phyloP scores from a whole-genome alignment of 2,888 invertebrate species.

The Heliothis peltigera region DNA sequence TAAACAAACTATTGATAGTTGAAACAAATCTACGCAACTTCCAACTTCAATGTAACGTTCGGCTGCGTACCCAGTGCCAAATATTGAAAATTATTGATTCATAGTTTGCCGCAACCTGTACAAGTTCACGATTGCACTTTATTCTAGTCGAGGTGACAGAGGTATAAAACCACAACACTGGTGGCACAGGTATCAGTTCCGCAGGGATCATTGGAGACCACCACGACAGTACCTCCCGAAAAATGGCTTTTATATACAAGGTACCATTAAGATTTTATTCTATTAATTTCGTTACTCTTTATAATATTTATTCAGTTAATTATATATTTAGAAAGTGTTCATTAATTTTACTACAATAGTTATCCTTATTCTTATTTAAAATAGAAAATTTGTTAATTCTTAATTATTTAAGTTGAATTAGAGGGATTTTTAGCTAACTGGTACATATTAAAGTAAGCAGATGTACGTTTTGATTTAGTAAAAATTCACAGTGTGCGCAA shows the following conservation, averaged over 20 bases:
- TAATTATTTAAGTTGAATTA: too few relatives aligned
- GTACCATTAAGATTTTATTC: constrained; percentile 66
- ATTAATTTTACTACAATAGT: neutral
- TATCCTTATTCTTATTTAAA: neutral
- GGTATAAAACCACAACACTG: constrained; percentile 84
- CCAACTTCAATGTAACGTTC: constrained; percentile 74
- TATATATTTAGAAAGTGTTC: neutral
- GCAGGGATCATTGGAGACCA: constrained; percentile 72
- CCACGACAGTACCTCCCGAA: constrained; percentile 58
- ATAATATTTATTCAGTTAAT: neutral
- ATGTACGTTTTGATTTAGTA: too few relatives aligned
- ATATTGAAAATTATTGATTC: constrained; percentile 88
- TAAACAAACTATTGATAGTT: constrained; percentile 55
- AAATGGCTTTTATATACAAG: constrained; percentile 84
- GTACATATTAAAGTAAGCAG: too few relatives aligned
- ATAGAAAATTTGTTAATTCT: too few relatives aligned
- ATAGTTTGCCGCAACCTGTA: constrained; percentile 85
- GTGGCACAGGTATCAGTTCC: constrained; percentile 76
- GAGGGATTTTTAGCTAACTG: too few relatives aligned
- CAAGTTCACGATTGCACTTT: constrained; percentile 83
- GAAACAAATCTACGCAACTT: constrained; percentile 74
- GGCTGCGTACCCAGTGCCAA: constrained; percentile 76
- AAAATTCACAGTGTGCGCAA: too few relatives aligned
- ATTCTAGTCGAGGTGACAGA: constrained; percentile 77
- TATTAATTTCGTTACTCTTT: neutral